Percentiles rank a stretch among this genome's conserved stretches.
Evolutionary conservation across 2,113 vertebrate genomes (phyloP).

Genomic region (Ranitomeya imitator): DNA sequence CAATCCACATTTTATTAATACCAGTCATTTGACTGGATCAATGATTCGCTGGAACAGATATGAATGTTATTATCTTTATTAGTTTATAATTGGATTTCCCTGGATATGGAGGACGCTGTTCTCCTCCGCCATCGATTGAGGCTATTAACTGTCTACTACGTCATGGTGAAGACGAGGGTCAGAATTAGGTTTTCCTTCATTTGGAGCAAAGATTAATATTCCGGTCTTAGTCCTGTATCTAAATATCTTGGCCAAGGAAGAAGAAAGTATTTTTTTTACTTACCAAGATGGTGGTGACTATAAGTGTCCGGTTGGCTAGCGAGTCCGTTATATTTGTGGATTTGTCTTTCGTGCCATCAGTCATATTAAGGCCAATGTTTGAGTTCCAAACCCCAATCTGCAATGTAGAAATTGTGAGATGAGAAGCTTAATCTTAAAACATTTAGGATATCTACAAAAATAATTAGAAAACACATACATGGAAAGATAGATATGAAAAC

Average conservation of each 20-base stretch:
- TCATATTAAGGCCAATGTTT: constrained; percentile 93
- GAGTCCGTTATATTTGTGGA: constrained; percentile 88
- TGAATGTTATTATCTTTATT: background rate
- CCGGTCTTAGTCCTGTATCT: background rate
- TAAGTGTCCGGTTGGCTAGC: constrained; percentile 90
- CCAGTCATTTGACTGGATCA: background rate
- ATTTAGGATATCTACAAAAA: background rate
- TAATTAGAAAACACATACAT: too few species aligned
- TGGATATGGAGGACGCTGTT: background rate
- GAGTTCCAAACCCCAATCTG: constrained; percentile 98
- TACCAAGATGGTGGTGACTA: constrained; percentile 98
- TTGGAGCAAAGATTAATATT: too few species aligned
- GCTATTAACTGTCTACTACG: background rate
- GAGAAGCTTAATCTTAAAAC: background rate
- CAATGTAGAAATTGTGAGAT: constrained; percentile 56
- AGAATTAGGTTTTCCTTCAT: too few species aligned
- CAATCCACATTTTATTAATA: constrained; percentile 5
- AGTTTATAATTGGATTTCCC: background rate
- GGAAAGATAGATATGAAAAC: background rate
- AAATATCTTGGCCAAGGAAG: background rate
- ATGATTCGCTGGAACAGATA: background rate
- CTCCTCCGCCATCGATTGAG: background rate
- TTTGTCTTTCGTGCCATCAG: constrained; percentile 83
- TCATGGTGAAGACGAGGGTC: background rate
- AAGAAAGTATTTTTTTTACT: constrained; percentile 60